Evolutionary conservation across 1,140 invertebrate species (phyloP).

Genomic region (Drosophila nigromelanica): DNA sequence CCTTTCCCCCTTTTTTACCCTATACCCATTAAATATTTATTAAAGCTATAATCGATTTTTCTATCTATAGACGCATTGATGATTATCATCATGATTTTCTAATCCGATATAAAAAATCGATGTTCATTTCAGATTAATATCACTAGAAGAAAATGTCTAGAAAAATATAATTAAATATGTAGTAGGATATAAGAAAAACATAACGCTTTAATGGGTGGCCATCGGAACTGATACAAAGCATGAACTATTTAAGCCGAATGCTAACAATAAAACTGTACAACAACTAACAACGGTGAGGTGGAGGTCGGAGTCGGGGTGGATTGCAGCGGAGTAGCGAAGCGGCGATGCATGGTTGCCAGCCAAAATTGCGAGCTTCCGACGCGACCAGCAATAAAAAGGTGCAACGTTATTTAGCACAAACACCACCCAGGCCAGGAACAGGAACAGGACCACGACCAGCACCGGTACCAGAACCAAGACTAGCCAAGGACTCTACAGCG

Average conservation of each 20-base stretch:
- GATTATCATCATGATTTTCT: too few species aligned
- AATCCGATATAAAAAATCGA: too few species aligned
- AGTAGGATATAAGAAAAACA: neutral
- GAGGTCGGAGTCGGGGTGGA: neutral
- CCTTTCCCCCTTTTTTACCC: too few species aligned
- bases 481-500: constrained; percentile 60
- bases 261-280: constrained; percentile 69
- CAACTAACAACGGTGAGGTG: constrained; percentile 62
- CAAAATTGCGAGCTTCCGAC: constrained; percentile 77
- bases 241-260: constrained; percentile 71
- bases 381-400: constrained; percentile 78
- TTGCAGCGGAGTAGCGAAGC: constrained; percentile 29
- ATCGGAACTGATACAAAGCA: constrained; percentile 62
- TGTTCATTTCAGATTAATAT: neutral
- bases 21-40: too few species aligned
- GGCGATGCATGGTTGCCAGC: constrained; percentile 38
- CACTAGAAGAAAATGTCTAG: neutral
- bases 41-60: too few species aligned
- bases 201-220: constrained; percentile 42
- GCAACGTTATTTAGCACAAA: constrained; percentile 77
- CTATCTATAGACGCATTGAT: too few species aligned
- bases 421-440: constrained; percentile 58
- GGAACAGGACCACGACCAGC: neutral
- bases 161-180: constrained; percentile 14
- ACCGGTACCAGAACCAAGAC: constrained; percentile 5